phyloP scores from a whole-genome alignment of 2,113 vertebrate species.

The Corythornis madagascariensis region DNA sequence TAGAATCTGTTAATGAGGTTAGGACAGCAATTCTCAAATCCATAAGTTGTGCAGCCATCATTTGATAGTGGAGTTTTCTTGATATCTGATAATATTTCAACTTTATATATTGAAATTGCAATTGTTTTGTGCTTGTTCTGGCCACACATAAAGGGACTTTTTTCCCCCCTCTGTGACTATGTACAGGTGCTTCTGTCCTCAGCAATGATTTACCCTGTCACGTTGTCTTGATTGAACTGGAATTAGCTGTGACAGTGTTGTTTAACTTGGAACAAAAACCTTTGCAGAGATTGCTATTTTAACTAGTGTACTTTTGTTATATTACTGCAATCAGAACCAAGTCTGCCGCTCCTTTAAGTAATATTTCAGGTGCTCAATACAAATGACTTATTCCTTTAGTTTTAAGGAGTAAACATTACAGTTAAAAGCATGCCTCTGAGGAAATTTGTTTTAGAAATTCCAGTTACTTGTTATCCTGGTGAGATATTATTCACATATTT shows the following conservation, averaged over 20 bases:
- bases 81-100: not conserved
- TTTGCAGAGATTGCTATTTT: not conserved
- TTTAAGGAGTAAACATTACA: slow-evolving; percentile 9
- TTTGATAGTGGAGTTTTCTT: not conserved
- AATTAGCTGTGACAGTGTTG: not conserved
- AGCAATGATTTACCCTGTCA: not conserved
- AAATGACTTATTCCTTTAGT: not conserved
- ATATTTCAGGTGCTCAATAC: not conserved
- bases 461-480: not conserved
- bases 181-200: not conserved
- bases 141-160: no score
- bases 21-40: not conserved
- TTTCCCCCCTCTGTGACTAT: not conserved
- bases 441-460: not conserved
- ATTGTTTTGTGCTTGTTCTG: not conserved
- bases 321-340: not conserved
- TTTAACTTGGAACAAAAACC: not conserved
- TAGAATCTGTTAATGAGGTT: not conserved
- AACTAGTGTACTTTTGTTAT: not conserved
- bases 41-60: not conserved
- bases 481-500: slow-evolving; percentile 16
- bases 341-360: not conserved
- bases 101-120: not conserved
- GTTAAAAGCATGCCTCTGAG: not conserved
- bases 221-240: not conserved